Base-by-base conservation (phyloP, 2,113 vertebrate species). In the Lanius ludovicianus region DNA sequence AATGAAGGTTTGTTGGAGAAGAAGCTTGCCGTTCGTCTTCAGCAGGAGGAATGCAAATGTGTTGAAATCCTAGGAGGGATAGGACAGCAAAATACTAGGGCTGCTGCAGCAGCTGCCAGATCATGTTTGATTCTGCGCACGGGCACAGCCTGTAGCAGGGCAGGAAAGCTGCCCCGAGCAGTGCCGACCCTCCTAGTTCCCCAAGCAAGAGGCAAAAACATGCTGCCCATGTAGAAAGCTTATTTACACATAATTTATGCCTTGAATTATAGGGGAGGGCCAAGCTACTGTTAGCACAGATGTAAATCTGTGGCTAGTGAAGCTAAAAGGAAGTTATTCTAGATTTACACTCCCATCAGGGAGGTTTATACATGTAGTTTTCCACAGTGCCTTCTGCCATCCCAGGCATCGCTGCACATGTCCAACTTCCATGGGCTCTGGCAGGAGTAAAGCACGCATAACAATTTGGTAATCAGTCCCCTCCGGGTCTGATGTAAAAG, bases 51-150 rank as follows among this genome's bases (percentile, higher is more conserved):
- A 93, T 92, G 56, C 75, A 90, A 94, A 97, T 94, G 81, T 71
- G 46, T 77, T 92, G 65, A 88, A 95, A 95, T 96, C 91, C 94
- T 97, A 46, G 79, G 87, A 96, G 93, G 59, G 65, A 52, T 78
- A 70, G 84, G 89, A 89, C 89, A 84, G 62, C 22, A 16, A 80
- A 86, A 89, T 64, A 52, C 53, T 80, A 78, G 95, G 22, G 57
- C 60, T 94, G 79, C 83, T 76, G 89, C 91, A 77, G 88, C 80
- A 91, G 80, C 91, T 96, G 91, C 92, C 80, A 93, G 82, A 91
- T 96, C 86, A 52, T 17, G 41, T 89, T 92, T 83, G 84, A 91
- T 85, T 95, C 90, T 84, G 87, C 1, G 4, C 92, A 94, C 18
- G 1, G 73, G 69, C 84, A 70, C 49, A 84, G 89, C 75, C 28